Evolutionary conservation across 2,888 invertebrate species (phyloP).

Genomic region (Torymus aiolomorphi): DNA sequence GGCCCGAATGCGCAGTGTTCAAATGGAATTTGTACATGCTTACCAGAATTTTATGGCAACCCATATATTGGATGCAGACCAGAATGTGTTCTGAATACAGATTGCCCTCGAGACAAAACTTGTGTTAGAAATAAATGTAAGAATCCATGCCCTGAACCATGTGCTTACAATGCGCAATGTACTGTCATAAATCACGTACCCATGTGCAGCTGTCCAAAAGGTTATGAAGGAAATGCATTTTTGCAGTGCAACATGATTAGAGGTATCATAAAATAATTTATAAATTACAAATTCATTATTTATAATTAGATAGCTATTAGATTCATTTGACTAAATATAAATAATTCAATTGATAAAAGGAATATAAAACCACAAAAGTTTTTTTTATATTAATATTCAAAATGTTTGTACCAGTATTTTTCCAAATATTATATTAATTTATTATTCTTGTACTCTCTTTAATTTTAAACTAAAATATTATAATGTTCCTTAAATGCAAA

Average conservation of each 20-base stretch:
- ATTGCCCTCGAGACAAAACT: conserved; percentile 83
- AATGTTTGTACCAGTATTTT: too few species aligned
- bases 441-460: too few species aligned
- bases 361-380: too few species aligned
- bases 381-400: too few species aligned
- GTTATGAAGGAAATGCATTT: conserved; percentile 80
- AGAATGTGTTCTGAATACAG: conserved; percentile 86
- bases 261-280: conserved; percentile 46
- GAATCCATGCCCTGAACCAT: conserved; percentile 85
- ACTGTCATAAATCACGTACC: conserved; percentile 85
- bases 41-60: conserved; percentile 72
- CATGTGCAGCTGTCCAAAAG: conserved; percentile 83
- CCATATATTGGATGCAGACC: conserved; percentile 82
- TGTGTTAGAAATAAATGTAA: conserved; percentile 87
- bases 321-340: too few species aligned
- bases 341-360: too few species aligned
- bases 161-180: conserved; percentile 83
- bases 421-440: too few species aligned
- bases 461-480: too few species aligned
- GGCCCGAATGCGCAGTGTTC: conserved; percentile 82
- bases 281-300: not conserved
- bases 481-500: too few species aligned
- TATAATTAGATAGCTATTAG: too few species aligned
- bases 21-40: conserved; percentile 75
- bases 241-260: conserved; percentile 51